Conservation (phyloP, 2,797 vertebrate genomes). For the Sarcophilus harrisii region DNA sequence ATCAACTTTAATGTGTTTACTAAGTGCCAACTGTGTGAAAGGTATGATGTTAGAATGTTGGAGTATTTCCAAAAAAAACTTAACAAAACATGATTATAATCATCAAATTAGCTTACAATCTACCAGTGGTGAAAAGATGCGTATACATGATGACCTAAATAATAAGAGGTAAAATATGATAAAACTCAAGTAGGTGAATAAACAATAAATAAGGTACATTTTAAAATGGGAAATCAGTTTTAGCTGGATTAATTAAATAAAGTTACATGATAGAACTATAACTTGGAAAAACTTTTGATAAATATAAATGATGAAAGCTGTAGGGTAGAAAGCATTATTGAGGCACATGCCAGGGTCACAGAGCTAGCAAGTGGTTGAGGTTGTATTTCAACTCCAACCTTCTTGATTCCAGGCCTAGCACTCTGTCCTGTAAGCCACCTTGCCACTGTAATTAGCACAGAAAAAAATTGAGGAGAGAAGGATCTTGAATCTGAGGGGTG, state of each 20-base stretch:
- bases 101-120: background rate
- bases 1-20: background rate
- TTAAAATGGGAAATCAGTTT: background rate
- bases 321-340: background rate
- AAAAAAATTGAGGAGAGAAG: background rate
- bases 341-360: background rate
- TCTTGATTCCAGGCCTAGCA: background rate
- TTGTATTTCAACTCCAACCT: too few species aligned
- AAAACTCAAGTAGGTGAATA: background rate
- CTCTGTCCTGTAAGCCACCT: background rate
- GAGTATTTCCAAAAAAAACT: background rate
- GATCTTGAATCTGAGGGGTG: background rate
- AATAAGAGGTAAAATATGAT: background rate
- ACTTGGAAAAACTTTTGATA: background rate
- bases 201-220: background rate
- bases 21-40: background rate
- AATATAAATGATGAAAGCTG: background rate
- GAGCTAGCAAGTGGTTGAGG: too few species aligned
- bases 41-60: background rate
- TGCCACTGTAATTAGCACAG: background rate
- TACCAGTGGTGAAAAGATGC: background rate
- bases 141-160: background rate
- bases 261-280: background rate
- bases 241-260: background rate
- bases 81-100: too few species aligned